Conservation (phyloP, 2,113 vertebrate genomes). For the Malaclemys terrapin region DNA sequence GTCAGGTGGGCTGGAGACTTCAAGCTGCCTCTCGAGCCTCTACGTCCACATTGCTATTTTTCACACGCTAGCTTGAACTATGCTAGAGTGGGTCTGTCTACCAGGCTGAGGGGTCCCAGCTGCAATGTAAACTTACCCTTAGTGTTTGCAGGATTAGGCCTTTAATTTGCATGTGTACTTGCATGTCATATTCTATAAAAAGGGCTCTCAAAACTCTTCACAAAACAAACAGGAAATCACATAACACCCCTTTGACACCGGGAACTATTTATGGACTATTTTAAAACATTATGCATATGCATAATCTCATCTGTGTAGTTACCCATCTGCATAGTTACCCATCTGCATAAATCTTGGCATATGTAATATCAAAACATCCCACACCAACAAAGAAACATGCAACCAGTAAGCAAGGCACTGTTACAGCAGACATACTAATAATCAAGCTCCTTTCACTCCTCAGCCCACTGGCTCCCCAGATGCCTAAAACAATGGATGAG, state of each 20-base stretch:
- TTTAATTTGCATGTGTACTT: not conserved
- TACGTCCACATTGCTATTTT: not conserved
- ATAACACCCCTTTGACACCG: not conserved
- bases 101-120: not conserved
- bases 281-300: constrained; percentile 7
- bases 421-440: constrained; percentile 38
- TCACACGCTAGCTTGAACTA: not conserved
- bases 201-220: not conserved
- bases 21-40: not conserved
- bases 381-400: constrained; percentile 26
- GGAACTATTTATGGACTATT: constrained; percentile 4
- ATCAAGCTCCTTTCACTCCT: constrained; percentile 34
- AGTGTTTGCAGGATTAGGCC: not conserved
- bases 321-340: constrained; percentile 20
- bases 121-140: not conserved
- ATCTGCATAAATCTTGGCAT: not conserved
- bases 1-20: not conserved
- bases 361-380: constrained; percentile 26
- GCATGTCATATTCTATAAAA: fast-evolving
- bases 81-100: not conserved
- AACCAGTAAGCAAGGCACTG: constrained; percentile 59
- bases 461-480: not conserved
- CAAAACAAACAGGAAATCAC: not conserved
- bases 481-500: not conserved
- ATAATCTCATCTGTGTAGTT: not conserved